Percentiles rank a stretch among this genome's conserved stretches.
Conservation (phyloP, 2,888 invertebrate genomes). For the Netelia fuscicornis region DNA sequence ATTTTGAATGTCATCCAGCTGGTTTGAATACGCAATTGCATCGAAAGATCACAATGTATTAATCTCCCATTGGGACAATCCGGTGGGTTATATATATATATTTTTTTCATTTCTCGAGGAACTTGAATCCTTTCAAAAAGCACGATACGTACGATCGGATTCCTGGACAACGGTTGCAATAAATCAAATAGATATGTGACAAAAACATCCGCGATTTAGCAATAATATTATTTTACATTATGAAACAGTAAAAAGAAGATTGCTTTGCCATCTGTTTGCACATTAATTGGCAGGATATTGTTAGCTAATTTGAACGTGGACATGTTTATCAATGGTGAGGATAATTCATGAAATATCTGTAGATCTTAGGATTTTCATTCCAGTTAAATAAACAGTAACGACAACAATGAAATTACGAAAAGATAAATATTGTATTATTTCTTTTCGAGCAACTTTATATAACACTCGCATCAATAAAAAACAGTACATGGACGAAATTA, state of each 20-base stretch:
- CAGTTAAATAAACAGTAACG: conserved; percentile 60
- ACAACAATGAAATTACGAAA: conserved; percentile 59
- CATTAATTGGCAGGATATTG: conserved; percentile 17
- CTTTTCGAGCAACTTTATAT: conserved; percentile 65
- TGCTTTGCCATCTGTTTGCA: conserved; percentile 17
- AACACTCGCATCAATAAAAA: conserved; percentile 56
- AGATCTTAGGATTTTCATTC: conserved; percentile 75
- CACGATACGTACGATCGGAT: conserved; percentile 5
- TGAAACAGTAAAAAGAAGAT: background rate
- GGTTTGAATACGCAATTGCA: background rate
- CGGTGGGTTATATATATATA: background rate
- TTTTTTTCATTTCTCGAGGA: conserved; percentile 41
- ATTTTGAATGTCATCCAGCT: background rate
- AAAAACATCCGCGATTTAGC: conserved; percentile 5
- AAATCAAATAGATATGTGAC: background rate
- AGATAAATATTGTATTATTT: conserved; percentile 64
- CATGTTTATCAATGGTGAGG: conserved; percentile 2
- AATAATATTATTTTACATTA: conserved; percentile 25
- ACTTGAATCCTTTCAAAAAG: conserved; percentile 18
- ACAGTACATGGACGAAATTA: conserved; percentile 9
- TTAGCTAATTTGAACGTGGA: background rate
- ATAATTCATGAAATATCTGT: conserved; percentile 66
- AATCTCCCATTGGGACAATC: background rate
- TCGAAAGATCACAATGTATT: conserved; percentile 18
- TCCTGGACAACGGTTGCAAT: conserved; percentile 31